Conservation (phyloP, 2,888 invertebrate genomes). For the Tenthredo mesomela region DNA sequence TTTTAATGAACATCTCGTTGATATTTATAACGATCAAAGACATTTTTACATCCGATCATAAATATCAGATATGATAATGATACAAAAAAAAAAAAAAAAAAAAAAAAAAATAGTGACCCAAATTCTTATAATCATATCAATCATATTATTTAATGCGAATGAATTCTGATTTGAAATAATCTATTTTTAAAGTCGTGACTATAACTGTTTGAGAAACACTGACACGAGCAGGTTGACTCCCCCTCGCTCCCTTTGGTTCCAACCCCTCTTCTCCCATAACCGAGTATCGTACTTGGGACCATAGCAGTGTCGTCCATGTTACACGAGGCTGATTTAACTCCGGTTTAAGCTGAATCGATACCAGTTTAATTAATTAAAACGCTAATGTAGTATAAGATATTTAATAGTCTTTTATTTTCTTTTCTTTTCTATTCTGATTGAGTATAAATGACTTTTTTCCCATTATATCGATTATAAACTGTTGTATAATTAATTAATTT, state of each 20-base stretch:
- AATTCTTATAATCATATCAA: neutral
- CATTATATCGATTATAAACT: neutral
- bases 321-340: conserved; percentile 65
- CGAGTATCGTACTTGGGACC: conserved; percentile 56
- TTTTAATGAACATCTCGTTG: neutral
- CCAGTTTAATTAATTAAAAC: conserved; percentile 74
- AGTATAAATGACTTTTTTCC: neutral
- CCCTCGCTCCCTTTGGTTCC: conserved; percentile 52
- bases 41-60: neutral
- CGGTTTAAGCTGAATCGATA: conserved; percentile 61
- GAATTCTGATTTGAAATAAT: neutral
- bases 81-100: no score
- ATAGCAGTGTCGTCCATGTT: conserved; percentile 65
- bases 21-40: neutral
- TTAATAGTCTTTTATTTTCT: conserved; percentile 40
- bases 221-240: conserved; percentile 74
- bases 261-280: conserved; percentile 55
- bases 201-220: conserved; percentile 69
- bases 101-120: neutral
- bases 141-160: neutral
- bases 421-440: neutral
- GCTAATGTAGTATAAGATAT: conserved; percentile 46
- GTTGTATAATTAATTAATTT: neutral
- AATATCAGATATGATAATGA: neutral
- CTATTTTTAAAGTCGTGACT: neutral